Conservation (phyloP, 92 coral and sea anemone genomes). For the Actinostola sp. region DNA sequence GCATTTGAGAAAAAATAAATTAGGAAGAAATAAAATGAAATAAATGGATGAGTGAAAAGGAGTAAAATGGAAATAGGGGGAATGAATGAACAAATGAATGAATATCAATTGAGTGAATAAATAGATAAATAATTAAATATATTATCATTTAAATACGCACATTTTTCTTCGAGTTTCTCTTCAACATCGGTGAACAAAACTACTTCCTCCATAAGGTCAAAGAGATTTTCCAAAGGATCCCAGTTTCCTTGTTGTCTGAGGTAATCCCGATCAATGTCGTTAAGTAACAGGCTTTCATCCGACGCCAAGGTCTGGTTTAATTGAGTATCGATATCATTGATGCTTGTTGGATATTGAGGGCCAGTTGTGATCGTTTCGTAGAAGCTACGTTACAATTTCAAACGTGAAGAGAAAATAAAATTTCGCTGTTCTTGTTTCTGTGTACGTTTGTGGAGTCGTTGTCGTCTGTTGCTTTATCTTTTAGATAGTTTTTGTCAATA, state of each 20-base stretch:
- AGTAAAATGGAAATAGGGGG: too few species aligned
- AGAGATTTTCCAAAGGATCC: conserved; percentile 66
- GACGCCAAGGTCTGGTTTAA: background rate
- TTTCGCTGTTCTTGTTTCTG: too few species aligned
- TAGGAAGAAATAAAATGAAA: too few species aligned
- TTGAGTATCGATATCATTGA: background rate
- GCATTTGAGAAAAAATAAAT: background rate
- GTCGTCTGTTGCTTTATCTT: too few species aligned
- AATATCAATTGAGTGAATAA: too few species aligned
- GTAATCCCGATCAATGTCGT: background rate
- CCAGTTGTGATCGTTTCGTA: conserved; percentile 10
- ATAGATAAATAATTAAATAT: too few species aligned
- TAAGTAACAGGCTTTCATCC: background rate
- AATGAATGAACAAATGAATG: too few species aligned
- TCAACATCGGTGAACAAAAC: conserved; percentile 22
- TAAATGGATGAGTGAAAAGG: background rate
- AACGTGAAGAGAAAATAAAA: too few species aligned
- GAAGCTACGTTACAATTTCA: too few species aligned
- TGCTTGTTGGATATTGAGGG: background rate
- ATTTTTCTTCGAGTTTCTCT: conserved; percentile 28
- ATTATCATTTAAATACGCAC: too few species aligned
- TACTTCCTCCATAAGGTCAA: conserved; percentile 65
- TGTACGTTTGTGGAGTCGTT: too few species aligned
- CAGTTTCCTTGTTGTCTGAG: conserved; percentile 2
- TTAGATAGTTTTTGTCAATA: too few species aligned